Conservation (phyloP, 1,140 invertebrate species). For the Hermetia illucens region DNA sequence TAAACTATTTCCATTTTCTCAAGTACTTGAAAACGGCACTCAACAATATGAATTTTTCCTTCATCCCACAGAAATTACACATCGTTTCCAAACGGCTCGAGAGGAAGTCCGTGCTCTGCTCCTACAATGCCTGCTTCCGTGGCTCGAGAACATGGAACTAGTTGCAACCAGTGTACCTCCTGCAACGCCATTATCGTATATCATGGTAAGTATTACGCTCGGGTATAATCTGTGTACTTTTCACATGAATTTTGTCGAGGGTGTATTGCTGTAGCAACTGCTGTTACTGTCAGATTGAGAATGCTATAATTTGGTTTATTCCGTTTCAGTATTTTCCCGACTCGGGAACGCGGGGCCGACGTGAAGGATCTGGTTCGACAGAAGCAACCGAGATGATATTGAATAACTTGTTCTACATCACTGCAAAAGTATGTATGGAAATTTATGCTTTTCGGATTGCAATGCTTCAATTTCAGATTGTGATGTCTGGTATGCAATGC, state of each 20-base stretch:
- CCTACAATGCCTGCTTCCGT: conserved; percentile 86
- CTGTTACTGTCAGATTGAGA: too few species aligned
- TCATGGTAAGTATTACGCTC: conserved; percentile 43
- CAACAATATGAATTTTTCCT: too few species aligned
- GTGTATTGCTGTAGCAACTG: too few species aligned
- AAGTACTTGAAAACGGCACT: too few species aligned
- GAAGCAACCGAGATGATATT: conserved; percentile 99
- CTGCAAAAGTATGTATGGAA: conserved; percentile 61
- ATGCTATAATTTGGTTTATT: conserved; percentile 7
- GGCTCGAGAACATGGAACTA: conserved; percentile 97
- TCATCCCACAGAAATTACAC: conserved; percentile 74
- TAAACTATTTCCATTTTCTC: too few species aligned
- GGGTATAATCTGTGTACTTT: too few species aligned
- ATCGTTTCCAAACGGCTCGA: conserved; percentile 88
- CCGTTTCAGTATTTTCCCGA: conserved; percentile 56
- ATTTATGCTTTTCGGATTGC: too few species aligned
- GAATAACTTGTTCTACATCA: conserved; percentile 97
- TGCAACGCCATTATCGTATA: conserved; percentile 63
- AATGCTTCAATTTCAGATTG: too few species aligned
- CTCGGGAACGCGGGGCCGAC: conserved; percentile 45
- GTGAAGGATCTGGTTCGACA: conserved; percentile 91
- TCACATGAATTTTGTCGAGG: too few species aligned
- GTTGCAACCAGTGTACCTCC: conserved; percentile 91
- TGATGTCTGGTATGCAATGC: too few species aligned
- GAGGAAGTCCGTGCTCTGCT: conserved; percentile 78